Evolutionary conservation across 2,113 vertebrate genomes (phyloP).

Genomic region (Erythrolamprus reginae): DNA sequence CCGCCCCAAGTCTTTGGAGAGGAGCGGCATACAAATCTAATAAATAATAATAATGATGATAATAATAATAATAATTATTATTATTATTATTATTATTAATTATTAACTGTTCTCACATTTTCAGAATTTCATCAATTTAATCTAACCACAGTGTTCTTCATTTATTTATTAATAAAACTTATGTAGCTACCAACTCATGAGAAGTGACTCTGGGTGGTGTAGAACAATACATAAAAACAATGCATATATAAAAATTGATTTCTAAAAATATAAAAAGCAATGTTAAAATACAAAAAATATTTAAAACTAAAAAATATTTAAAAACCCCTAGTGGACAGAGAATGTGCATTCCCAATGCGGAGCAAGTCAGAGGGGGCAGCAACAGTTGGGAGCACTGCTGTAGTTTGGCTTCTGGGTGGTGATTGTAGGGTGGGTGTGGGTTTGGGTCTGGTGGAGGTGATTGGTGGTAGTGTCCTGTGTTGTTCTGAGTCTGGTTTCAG

Average conservation of each 20-base stretch:
- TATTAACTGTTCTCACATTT: not conserved
- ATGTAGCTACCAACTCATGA: not conserved
- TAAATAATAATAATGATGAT: too few relatives aligned
- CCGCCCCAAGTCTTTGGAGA: too few relatives aligned
- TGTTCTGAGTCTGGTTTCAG: too few relatives aligned
- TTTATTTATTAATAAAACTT: not conserved
- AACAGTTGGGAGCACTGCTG: too few relatives aligned
- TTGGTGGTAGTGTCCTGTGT: too few relatives aligned
- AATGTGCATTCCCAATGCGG: not conserved
- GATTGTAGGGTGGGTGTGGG: too few relatives aligned
- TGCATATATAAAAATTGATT: not conserved
- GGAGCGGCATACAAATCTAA: too few relatives aligned
- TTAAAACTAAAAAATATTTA: not conserved
- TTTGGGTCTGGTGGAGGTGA: too few relatives aligned
- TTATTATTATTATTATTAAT: too few relatives aligned
- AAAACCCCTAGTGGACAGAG: not conserved
- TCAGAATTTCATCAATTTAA: not conserved
- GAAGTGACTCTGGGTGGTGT: not conserved
- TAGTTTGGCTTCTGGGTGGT: too few relatives aligned
- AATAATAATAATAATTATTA: too few relatives aligned
- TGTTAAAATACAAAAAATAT: not conserved
- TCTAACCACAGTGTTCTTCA: not conserved
- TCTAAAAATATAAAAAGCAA: not conserved
- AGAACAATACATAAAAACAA: not conserved
- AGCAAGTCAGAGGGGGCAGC: too few relatives aligned